Evolutionary conservation across 2,113 vertebrate species (phyloP).

Genomic region (Myrmecophaga tridactyla): DNA sequence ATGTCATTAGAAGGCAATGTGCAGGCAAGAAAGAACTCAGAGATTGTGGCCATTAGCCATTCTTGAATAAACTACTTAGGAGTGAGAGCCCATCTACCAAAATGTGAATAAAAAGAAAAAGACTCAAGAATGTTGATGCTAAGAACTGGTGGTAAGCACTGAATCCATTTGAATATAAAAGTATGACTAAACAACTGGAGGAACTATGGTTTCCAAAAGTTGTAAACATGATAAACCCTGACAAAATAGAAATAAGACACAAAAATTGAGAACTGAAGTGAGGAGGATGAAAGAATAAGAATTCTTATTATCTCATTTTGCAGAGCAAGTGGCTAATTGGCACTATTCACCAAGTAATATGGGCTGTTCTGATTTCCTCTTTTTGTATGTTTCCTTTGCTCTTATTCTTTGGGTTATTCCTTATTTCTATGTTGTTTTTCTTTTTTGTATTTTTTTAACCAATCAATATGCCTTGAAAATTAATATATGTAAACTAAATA

Average conservation of each 20-base stretch:
- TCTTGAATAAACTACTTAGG: slow-evolving; percentile 13
- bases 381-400: background rate
- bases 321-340: background rate
- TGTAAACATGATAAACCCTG: background rate
- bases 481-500: slow-evolving; percentile 37
- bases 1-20: background rate
- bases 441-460: background rate
- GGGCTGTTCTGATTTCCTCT: background rate
- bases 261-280: background rate
- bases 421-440: slow-evolving; percentile 23
- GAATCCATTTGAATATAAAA: background rate
- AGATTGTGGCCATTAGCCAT: background rate
- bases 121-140: background rate
- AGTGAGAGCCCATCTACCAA: background rate
- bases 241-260: slow-evolving; percentile 15
- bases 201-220: slow-evolving; percentile 22
- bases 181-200: background rate
- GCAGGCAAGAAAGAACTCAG: background rate
- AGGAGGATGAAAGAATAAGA: background rate
- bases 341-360: slow-evolving; percentile 13
- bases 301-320: slow-evolving; percentile 32
- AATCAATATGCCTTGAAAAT: background rate
- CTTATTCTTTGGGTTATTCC: background rate
- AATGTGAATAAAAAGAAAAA: background rate
- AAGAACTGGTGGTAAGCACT: background rate